Percentiles rank a stretch among this genome's conserved stretches.
Conservation (phyloP, 2,797 vertebrate species). For the Hoplostethus atlanticus region DNA sequence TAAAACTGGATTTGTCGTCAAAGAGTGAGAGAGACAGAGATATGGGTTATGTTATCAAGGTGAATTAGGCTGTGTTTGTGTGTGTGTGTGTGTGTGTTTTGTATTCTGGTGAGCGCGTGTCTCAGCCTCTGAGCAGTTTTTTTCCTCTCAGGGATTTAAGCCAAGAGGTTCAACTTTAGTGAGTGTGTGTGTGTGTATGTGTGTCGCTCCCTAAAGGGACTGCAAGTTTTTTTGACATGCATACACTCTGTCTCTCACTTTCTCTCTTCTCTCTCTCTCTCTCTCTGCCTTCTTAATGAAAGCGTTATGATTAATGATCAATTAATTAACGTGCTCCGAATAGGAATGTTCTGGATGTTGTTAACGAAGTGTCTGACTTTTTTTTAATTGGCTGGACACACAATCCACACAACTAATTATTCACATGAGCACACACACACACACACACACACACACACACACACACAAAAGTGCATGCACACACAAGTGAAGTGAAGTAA, state of each 20-base stretch:
- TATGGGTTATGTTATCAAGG: slow-evolving; percentile 14
- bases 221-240: too few relatives aligned
- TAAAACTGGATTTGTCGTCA: slow-evolving; percentile 21
- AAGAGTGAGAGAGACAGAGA: background rate
- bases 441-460: slow-evolving; percentile 5
- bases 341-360: slow-evolving; percentile 17
- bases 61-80: slow-evolving; percentile 5
- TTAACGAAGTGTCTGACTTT: slow-evolving; percentile 21
- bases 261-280: background rate
- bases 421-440: background rate
- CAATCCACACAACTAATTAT: slow-evolving; percentile 13
- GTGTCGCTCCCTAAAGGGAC: background rate
- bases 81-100: background rate
- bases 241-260: too few relatives aligned
- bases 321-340: slow-evolving; percentile 37
- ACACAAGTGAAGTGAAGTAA: too few relatives aligned
- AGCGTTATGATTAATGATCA: slow-evolving; percentile 28
- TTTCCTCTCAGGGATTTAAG: too few relatives aligned
- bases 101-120: too few relatives aligned
- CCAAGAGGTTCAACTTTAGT: background rate
- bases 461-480: too few relatives aligned
- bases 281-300: slow-evolving; percentile 4
- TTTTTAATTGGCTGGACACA: slow-evolving; percentile 23
- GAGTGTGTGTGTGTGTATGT: slow-evolving; percentile 2
- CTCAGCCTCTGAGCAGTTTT: too few relatives aligned